Percentiles rank a stretch among this genome's conserved stretches.
Evolutionary conservation across 2,113 vertebrate species (phyloP).

Genomic region (Puma concolor): DNA sequence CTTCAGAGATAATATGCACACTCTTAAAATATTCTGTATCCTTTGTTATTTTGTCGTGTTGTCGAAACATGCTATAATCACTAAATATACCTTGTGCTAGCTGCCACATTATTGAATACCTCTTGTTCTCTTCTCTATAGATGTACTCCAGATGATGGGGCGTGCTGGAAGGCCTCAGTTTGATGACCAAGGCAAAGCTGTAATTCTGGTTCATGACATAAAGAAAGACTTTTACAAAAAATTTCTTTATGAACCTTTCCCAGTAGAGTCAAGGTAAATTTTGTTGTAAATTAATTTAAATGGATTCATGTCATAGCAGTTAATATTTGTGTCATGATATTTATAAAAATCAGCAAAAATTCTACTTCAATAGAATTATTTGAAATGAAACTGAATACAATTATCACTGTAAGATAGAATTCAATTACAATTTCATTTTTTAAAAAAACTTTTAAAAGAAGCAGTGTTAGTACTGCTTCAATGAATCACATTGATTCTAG

Average conservation of each 20-base stretch:
- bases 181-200: conserved; percentile 98
- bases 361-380: background rate
- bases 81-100: background rate
- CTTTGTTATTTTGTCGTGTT: conserved; percentile 36
- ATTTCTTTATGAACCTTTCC: conserved; percentile 98
- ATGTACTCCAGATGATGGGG: conserved; percentile 99
- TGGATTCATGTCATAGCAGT: background rate
- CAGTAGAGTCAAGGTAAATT: conserved; percentile 97
- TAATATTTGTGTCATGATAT: conserved; percentile 32
- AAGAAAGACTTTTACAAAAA: conserved; percentile 99
- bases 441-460: background rate
- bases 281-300: conserved; percentile 21
- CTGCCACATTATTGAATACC: background rate
- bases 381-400: background rate
- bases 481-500: background rate
- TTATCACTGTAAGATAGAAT: background rate
- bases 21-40: background rate
- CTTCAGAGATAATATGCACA: background rate
- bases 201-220: conserved; percentile 98
- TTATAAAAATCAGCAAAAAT: conserved; percentile 41
- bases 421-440: background rate
- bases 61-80: background rate
- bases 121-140: conserved; percentile 83
- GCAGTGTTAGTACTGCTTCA: background rate
- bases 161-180: conserved; percentile 98